Percentiles rank a stretch among this genome's conserved stretches.
Conservation (phyloP, 1,140 invertebrate species). For the Chrysoperla carnea region DNA sequence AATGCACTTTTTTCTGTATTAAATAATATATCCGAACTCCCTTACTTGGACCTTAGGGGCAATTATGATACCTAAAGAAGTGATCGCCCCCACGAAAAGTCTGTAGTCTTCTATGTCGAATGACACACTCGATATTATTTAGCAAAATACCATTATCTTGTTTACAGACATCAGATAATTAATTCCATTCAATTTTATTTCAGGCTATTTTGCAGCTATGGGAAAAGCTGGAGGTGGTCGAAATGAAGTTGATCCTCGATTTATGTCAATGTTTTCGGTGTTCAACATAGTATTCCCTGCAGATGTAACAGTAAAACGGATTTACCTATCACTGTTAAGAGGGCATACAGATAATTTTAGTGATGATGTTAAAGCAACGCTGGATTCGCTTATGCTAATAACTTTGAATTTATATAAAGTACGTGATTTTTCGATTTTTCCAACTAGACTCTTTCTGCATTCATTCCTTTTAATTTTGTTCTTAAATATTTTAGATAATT, state of each 20-base stretch:
- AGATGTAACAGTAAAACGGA: constrained; percentile 56
- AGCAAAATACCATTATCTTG: no score
- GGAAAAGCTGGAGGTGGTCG: constrained; percentile 66
- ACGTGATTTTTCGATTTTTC: no score
- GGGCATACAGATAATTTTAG: constrained; percentile 58
- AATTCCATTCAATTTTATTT: no score
- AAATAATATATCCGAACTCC: no score
- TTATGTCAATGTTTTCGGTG: constrained; percentile 73
- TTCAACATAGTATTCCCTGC: constrained; percentile 73
- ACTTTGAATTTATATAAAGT: constrained; percentile 73
- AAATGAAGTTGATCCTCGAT: constrained; percentile 77
- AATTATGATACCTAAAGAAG: no score
- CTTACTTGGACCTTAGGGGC: no score
- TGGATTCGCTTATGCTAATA: constrained; percentile 48
- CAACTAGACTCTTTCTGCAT: no score
- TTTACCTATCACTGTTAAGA: constrained; percentile 64
- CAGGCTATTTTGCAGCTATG: constrained; percentile 61
- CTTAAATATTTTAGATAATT: constrained; percentile 33
- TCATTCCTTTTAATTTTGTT: no score
- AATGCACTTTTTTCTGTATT: constrained; percentile 10
- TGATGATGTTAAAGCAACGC: constrained; percentile 41
- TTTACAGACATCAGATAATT: no score
- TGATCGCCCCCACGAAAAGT: no score
- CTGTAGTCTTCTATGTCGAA: no score
- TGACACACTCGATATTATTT: no score